Base-by-base conservation (phyloP, 2,113 vertebrate species). In the Prietella phreatophila region DNA sequence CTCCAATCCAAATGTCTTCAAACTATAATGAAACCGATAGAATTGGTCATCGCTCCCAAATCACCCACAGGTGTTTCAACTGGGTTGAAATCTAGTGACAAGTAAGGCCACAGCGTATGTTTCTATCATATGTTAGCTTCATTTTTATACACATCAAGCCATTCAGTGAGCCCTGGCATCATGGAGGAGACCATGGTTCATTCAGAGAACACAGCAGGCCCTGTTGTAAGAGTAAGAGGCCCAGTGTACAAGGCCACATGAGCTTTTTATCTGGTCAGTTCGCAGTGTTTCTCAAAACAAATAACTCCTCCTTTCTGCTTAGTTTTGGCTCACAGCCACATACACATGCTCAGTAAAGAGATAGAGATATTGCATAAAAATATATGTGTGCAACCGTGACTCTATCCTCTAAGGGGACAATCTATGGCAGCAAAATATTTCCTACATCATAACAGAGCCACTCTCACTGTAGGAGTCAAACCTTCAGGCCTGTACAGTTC, bases 401-500 rank as follows among this genome's bases (percentile, higher is more conserved):
- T 71, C 7, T 15, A 20, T 33, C 33, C 67, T 36, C 15, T 4
- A 75, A 75, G 20, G 39, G 39, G 39, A 75, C 19, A 75, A 75
- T 13, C 39, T 20, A 42, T 75, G 20, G 0, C 39, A 75, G 71
- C 47, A 53, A 50, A 27, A 78, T 53, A 5, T 42, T 47, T 78
- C 75, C 47, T 78, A 53, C 75, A 78, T 78, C 47, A 75, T 75
- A 78, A 78, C 42, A 78, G 47, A 78, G 75, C 10, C 42, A 78
- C 13, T 27, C 2, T 27, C 11, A 50, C 20, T 14, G 42, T 76
- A 78, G 10, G 75, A 50, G 75, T 75, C 71, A 75, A 75, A 50
- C 42, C 25, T 53, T 78, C 42, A 78, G 42, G 47, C 42, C 42
- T 78, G 75, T 50, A 50, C 75, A 5, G 14, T 78, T 78, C 75